Evolutionary conservation across 2,888 invertebrate genomes (phyloP), one percentile per base, ranked within the genome.

Genomic region (Heterodera filipjevi): DNA sequence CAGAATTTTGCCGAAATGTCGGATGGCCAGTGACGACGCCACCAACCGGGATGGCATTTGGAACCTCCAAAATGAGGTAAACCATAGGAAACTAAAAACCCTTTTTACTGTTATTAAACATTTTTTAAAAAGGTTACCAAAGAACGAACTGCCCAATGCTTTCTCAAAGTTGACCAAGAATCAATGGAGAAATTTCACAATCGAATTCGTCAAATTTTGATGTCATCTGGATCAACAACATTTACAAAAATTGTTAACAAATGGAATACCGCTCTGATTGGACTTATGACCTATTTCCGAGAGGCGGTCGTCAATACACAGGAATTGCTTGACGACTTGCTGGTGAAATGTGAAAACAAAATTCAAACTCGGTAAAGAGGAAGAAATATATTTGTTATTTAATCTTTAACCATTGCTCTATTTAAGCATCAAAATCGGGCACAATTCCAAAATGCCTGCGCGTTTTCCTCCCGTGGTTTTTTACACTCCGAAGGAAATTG

Each of bases 211-310:
- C 99, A 99, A 92, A 99, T 99, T 89, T 92, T 99, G 49, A 99
- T 99, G 99, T 98, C 99, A 0, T 98, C 98, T 0, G 99, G 99
- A 0, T 99, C 99, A 0, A 99, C 99, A 0, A 99, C 99, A 0
- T 99, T 99, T 90, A 99, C 99, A 0, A 99, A 99, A 93, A 99
- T 99, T 90, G 98, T 99, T 5, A 99, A 99, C 91, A 99, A 99
- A 90, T 99, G 99, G 99, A 99, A 99, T 90, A 99, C 99, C 0
- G 99, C 99, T 0, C 92, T 99, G 46, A 99, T 99, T 90, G 99
- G 99, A 79, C 91, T 99, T 78, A 99, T 99, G 99, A 99, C 99
- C 0, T 99, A 99, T 90, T 99, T 96, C 93, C 93, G 99, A 32
- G 99, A 99, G 90, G 96, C 99, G 2, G 99, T 98, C 0, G 99